Evolutionary conservation across 2,113 vertebrate genomes (phyloP).

Genomic region (Panurus biarmicus): DNA sequence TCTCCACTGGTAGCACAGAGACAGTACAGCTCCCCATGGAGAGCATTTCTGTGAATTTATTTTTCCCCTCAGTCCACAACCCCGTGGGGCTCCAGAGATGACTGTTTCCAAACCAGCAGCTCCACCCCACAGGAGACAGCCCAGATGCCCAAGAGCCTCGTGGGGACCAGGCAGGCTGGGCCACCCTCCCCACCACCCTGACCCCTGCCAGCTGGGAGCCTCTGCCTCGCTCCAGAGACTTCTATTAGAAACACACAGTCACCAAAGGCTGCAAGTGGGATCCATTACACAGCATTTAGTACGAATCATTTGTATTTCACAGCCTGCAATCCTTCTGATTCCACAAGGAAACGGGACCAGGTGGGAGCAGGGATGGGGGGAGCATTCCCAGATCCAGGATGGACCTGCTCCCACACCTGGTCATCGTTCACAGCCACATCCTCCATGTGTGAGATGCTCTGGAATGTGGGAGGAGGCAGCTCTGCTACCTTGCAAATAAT

Average conservation of each 20-base stretch:
- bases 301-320: neutral
- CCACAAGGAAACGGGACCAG: neutral
- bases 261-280: neutral
- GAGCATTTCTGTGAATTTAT: neutral
- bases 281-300: constrained; percentile 12
- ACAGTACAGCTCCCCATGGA: accelerated
- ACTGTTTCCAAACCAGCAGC: neutral
- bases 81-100: accelerated
- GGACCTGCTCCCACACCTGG: neutral
- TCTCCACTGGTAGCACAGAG: neutral
- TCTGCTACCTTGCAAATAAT: neutral
- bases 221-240: neutral
- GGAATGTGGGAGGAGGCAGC: neutral
- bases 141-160: accelerated
- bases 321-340: neutral
- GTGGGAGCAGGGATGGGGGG: neutral
- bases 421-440: neutral
- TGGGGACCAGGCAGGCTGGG: accelerated
- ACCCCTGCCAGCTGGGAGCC: neutral
- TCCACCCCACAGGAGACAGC: neutral
- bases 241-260: neutral
- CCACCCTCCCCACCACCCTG: neutral
- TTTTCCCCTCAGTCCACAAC: accelerated
- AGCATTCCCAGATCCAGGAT: accelerated
- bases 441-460: neutral